Evolutionary conservation across 2,888 invertebrate genomes (phyloP), one percentile per base, ranked within the genome.

Genomic region (Odontomyia ornata): DNA sequence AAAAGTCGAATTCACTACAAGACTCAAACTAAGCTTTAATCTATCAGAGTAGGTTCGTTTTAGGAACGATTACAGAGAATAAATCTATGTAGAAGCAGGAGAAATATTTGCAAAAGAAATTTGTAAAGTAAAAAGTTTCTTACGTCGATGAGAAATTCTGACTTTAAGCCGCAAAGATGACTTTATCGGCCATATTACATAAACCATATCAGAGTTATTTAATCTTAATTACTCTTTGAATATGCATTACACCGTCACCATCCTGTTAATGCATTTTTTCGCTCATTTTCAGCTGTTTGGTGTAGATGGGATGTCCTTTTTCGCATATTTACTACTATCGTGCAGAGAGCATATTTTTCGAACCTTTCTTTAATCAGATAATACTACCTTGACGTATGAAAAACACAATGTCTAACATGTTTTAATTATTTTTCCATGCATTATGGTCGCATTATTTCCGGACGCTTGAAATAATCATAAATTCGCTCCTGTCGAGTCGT

Each of bases 401-500:
- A 79, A 79, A 79, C 79, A 79, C 76, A 79, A 76, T 77, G 79
- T 79, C 77, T 46, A 77, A 77, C 79, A 79, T 79, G 79, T 79
- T 79, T 79, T 79, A 77, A 79, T 79, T 79, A 79, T 77, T 77
- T 79, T 77, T 75, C 67, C 57, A 60, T 43, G 76, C 76, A 75
- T 78, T 78, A n/a, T n/a, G n/a, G n/a, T 52, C 46, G 27, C 11
- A 9, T n/a, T 64, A 15, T 28, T 30, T 64, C 11, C 11, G 27
- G 15, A n/a, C 23, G 27, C n/a, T 27, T 2, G 25, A 60, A 64
- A 11, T 64, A 13, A 15, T 47, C 71, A 71, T 71, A 71, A 25
- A 64, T 71, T 71, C 71, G 46, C 71, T 47, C 15, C 15, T 15
- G 13, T 30, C 71, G 13, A 13, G 46, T 13, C 25, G 7, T 25